Base-by-base conservation (phyloP, 2,888 invertebrate genomes). In the Chloromyia formosa region DNA sequence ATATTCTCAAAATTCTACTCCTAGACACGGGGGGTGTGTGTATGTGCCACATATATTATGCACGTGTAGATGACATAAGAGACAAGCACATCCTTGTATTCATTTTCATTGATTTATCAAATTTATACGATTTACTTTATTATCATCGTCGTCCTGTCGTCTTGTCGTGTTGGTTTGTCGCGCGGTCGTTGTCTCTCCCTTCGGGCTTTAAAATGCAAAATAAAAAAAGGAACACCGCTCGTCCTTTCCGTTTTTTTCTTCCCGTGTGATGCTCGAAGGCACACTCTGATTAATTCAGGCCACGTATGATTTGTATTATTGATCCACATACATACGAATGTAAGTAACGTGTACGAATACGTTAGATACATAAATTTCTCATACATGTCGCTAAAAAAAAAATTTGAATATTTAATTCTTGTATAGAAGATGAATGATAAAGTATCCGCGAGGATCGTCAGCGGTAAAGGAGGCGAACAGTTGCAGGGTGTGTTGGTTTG, bases 251-350 rank as follows among this genome's bases (percentile, higher is more conserved):
- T 35, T 35, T 35, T 35, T 35, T 35, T 35, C 7, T 69, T 71
- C 58, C 56, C 40, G 35, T 35, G 56, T 71, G 56, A 20, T 71
- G 71, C 71, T 49, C 71, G 49, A 14, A 42, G 71, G 71, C 71
- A 18, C 49, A 35, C 27, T 35, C 49, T 71, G 45, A 71, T 71
- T 71, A 71, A 71, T 71, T 71, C 71, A 56, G 27, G 58, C 71
- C 71, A 71, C 71, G 71, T 71, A 71, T 71, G 71, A 71, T 71
- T 71, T 71, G 27, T 71, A 71, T 71, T 71, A 71, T 71, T 71
- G 71, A 71, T 71, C 71, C 71, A 71, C 71, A 71, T 20, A 58
- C 22, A 42, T 14, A 53, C 54, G 23, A 20, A 22, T 49, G 14
- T 18, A 12, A 22, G 49, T 66, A 22, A 66, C 2, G 18, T 12